Base-by-base conservation (phyloP, 2,888 invertebrate genomes). In the Epistrophella euchroma region DNA sequence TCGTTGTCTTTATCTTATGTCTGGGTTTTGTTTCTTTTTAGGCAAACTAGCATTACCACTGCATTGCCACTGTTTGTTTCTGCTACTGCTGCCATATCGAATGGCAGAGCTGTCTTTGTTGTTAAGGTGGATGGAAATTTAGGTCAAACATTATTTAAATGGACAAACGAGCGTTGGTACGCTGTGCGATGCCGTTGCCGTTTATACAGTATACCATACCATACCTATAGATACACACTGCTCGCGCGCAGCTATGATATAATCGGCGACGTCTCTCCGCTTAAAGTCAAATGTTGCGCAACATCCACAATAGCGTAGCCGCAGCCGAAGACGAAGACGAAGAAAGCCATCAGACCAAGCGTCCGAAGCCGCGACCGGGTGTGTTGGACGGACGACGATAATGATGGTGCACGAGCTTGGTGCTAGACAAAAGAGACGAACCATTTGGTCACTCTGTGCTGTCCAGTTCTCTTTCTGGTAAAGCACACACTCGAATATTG, bases 101-200 rank as follows among this genome's bases (percentile, higher is more conserved):
- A 43, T 76, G n/a, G 64, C 64, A 52, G 68, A 58, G 68, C 58
- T 66, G 82, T 66, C 78, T 87, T 87, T 88, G 88, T 87, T 88
- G 88, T 88, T 88, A 88, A 89, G 88, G 89, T 89, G 88, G 88
- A 88, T 88, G 88, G 82, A 88, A 89, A 89, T 89, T 89, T 89
- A 88, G 89, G 89, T 89, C 89, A 89, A 89, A 88, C 89, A 88
- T 88, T 89, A 89, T 89, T 89, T 89, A 89, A 89, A 89, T 89
- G 88, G 89, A 89, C 89, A 89, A 89, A 89, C 86, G 88, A 88
- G 86, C 82, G 83, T 56, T 86, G 81, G 81, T 86, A 86, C 86
- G 86, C 70, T 73, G 81, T 81, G 81, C 81, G 76, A 86, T 71
- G 85, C 85, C 85, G 80, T 76, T n/a, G n/a, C n/a, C n/a, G n/a